Conservation (phyloP, 2,113 vertebrate genomes). For the Polyodon spathula region DNA sequence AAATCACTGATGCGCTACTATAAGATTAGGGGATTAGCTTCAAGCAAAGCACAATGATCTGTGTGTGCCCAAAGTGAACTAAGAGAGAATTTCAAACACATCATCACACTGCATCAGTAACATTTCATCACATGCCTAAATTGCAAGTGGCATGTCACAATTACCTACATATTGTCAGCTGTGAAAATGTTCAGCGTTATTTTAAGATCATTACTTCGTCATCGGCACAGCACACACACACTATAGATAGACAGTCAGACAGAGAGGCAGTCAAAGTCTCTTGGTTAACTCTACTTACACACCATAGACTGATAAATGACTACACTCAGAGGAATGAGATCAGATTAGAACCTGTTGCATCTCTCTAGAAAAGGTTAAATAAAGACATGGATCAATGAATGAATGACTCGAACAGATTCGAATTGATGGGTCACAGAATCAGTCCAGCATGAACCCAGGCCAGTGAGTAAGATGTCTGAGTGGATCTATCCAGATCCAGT, state of each 20-base stretch:
- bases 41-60: conserved; percentile 9
- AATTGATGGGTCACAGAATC: too few relatives aligned
- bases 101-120: not conserved
- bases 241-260: conserved; percentile 13
- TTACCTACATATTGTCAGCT: conserved; percentile 14
- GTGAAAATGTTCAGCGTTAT: conserved; percentile 20
- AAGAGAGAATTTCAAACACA: conserved; percentile 5
- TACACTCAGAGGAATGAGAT: too few relatives aligned
- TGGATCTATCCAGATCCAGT: too few relatives aligned
- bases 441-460: too few relatives aligned
- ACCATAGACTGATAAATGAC: too few relatives aligned
- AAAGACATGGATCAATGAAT: too few relatives aligned
- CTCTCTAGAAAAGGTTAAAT: too few relatives aligned
- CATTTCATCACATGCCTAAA: conserved; percentile 8
- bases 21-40: conserved; percentile 21
- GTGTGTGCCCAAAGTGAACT: conserved; percentile 6
- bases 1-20: conserved; percentile 11
- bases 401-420: too few relatives aligned
- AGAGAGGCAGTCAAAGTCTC: conserved; percentile 10
- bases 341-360: too few relatives aligned
- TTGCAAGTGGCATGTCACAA: conserved; percentile 14
- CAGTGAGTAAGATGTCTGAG: too few relatives aligned
- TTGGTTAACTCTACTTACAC: too few relatives aligned
- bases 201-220: conserved; percentile 24
- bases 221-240: conserved; percentile 6